phyloP scores from a whole-genome alignment of 2,797 vertebrate genomes.

The Acrocephalus scirpaceus region DNA sequence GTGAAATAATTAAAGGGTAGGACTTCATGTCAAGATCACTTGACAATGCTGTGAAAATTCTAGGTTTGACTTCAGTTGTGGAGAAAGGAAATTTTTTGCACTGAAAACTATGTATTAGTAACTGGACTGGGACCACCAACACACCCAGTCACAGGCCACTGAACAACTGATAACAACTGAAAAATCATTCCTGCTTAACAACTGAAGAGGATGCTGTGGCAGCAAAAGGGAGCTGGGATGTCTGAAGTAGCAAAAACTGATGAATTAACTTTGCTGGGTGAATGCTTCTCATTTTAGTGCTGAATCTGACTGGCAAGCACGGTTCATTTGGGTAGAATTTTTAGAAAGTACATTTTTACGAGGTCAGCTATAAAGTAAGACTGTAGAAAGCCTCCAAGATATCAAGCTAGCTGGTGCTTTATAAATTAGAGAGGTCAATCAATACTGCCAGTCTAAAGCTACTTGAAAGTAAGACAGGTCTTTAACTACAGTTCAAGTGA shows the following conservation, averaged over 20 bases:
- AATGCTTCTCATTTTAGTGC: conserved; percentile 7
- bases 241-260: conserved; percentile 26
- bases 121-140: background rate
- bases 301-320: background rate
- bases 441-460: background rate
- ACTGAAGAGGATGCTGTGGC: background rate
- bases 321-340: background rate
- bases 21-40: background rate
- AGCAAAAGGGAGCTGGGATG: background rate
- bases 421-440: conserved; percentile 16
- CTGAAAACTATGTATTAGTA: background rate
- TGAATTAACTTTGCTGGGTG: conserved; percentile 45
- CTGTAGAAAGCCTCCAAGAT: conserved; percentile 1
- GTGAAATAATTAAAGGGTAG: background rate
- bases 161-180: background rate
- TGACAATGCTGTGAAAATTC: background rate
- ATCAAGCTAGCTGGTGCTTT: background rate
- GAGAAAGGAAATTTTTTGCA: background rate
- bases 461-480: background rate
- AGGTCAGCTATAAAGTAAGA: conserved; percentile 20
- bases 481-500: background rate
- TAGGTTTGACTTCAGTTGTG: background rate
- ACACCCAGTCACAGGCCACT: background rate
- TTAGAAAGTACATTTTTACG: conserved; percentile 20
- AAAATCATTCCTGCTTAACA: conserved; percentile 17